Conservation (phyloP, 2,888 invertebrate species). For the Dryomyza anilis region DNA sequence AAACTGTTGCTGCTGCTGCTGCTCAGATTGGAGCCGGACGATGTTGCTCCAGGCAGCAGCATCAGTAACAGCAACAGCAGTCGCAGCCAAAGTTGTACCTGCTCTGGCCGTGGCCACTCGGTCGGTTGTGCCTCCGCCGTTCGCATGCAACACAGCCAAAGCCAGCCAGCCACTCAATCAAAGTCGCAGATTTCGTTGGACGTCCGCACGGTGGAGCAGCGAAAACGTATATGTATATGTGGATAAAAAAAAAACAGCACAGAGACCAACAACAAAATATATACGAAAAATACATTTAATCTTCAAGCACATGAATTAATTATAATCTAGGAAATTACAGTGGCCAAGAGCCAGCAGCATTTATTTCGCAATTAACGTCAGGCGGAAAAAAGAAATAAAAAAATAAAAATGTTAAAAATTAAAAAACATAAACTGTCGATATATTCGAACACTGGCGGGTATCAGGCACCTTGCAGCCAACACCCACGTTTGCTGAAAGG, state of each 20-base stretch:
- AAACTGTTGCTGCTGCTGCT: not conserved
- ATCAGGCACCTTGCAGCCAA: not conserved
- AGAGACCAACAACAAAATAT: too few relatives aligned
- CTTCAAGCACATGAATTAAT: too few relatives aligned
- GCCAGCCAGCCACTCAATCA: not conserved
- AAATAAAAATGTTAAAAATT: too few relatives aligned
- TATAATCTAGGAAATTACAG: conserved; percentile 52
- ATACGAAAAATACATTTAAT: too few relatives aligned
- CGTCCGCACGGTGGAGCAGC: too few relatives aligned
- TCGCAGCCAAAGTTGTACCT: too few relatives aligned
- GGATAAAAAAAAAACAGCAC: too few relatives aligned
- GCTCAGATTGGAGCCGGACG: not conserved
- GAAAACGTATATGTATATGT: too few relatives aligned
- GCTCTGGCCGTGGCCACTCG: not conserved
- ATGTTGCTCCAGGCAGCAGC: too few relatives aligned
- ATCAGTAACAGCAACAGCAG: too few relatives aligned
- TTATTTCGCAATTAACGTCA: conserved; percentile 51
- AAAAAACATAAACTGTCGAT: too few relatives aligned
- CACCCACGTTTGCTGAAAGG: not conserved
- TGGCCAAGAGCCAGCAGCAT: conserved; percentile 42
- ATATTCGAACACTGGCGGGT: not conserved
- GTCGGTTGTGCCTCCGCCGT: not conserved
- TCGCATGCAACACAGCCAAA: not conserved
- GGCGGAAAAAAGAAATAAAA: too few relatives aligned
- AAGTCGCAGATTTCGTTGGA: not conserved